Percentiles rank a stretch among this genome's conserved stretches.
These are phyloP conservation scores for Physeter macrocephalus DNA, from an alignment of 2,113 vertebrate species.

Conservation along the genomic window DNA sequence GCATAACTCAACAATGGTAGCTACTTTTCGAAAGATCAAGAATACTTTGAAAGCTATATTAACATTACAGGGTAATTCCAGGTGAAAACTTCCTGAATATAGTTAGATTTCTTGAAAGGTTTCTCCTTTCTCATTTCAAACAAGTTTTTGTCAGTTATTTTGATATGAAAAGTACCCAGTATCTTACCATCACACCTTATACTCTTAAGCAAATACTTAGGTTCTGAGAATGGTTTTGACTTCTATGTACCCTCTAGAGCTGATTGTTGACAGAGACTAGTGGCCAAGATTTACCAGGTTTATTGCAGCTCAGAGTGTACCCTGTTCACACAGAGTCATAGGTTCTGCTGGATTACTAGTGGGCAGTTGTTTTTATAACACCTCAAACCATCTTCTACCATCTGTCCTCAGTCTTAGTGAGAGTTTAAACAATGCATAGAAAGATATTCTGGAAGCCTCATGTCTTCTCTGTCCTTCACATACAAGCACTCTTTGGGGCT, in stretches of 20 bases:
- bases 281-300: not conserved
- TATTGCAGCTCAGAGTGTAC: not conserved
- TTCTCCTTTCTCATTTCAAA: not conserved
- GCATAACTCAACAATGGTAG: not conserved
- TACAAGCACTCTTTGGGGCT: not conserved
- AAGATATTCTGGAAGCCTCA: not conserved
- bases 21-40: conserved; percentile 20
- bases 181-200: not conserved
- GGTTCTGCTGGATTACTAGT: not conserved
- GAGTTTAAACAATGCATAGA: not conserved
- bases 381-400: not conserved
- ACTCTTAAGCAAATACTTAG: not conserved
- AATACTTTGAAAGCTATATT: not conserved
- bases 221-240: not conserved
- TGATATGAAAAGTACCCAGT: not conserved
- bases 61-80: not conserved
- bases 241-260: not conserved
- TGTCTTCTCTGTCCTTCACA: not conserved
- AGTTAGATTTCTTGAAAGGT: not conserved
- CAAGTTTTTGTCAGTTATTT: not conserved
- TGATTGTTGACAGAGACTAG: not conserved
- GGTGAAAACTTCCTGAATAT: not conserved
- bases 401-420: not conserved
- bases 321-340: not conserved
- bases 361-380: not conserved